Evolutionary conservation across 2,888 invertebrate species (phyloP).

Genomic region (Volucella zonaria): DNA sequence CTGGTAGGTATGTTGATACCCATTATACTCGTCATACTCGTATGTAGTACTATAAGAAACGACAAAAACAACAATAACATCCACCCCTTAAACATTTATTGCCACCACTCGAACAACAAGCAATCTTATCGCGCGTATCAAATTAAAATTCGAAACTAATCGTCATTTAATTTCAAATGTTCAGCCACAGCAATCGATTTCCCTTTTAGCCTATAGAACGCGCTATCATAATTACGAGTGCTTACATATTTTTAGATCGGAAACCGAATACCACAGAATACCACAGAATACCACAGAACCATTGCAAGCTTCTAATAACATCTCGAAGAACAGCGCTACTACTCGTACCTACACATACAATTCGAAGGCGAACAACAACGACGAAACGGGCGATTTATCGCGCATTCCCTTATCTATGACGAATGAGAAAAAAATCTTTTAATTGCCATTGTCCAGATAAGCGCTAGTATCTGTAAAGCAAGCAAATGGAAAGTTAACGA

Average conservation of each 20-base stretch:
- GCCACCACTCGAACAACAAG: conserved; percentile 45
- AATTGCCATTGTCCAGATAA: conserved; percentile 74
- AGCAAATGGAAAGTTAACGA: conserved; percentile 54
- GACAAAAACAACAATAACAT: conserved; percentile 22
- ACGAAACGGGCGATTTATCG: conserved; percentile 58
- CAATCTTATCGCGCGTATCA: conserved; percentile 58
- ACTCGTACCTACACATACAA: background rate
- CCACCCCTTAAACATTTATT: conserved; percentile 52
- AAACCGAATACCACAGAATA: conserved; percentile 12
- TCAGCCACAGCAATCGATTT: conserved; percentile 50
- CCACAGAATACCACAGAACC: background rate
- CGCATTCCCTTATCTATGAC: conserved; percentile 65
- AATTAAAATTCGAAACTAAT: conserved; percentile 67
- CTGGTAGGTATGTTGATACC: background rate
- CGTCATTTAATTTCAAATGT: conserved; percentile 68
- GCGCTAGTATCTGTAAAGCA: conserved; percentile 28
- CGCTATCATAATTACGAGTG: conserved; percentile 62
- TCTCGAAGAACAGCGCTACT: conserved; percentile 38
- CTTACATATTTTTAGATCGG: conserved; percentile 60
- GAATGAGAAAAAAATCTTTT: conserved; percentile 71
- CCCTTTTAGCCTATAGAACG: conserved; percentile 8
- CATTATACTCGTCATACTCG: background rate
- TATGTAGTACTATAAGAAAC: background rate
- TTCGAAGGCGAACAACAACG: conserved; percentile 5
- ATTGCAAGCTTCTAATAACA: conserved; percentile 41